Evolutionary conservation across 2,797 vertebrate species (phyloP).

Genomic region (Enteromius mattozi): DNA sequence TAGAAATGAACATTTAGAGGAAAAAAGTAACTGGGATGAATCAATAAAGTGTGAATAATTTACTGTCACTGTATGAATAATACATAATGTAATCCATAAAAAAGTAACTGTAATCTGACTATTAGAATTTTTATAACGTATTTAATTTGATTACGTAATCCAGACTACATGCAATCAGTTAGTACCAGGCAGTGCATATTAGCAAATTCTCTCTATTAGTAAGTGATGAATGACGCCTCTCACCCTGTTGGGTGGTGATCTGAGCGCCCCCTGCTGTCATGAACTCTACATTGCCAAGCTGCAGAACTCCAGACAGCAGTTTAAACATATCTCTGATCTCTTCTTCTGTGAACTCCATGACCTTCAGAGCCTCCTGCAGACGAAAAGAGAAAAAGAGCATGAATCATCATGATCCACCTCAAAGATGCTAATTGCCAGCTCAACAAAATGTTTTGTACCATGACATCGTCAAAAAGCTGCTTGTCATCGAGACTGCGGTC

Average conservation of each 20-base stretch:
- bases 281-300: slow-evolving; percentile 91
- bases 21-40: neutral
- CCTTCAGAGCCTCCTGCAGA: slow-evolving; percentile 87
- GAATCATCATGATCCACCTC: neutral
- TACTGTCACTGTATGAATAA: neutral
- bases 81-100: neutral
- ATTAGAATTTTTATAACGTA: neutral
- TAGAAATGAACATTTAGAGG: neutral
- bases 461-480: slow-evolving; percentile 87
- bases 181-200: neutral
- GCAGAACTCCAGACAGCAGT: slow-evolving; percentile 89
- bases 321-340: slow-evolving; percentile 93
- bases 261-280: slow-evolving; percentile 94
- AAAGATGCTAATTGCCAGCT: neutral
- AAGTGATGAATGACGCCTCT: slow-evolving; percentile 22
- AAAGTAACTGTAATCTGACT: neutral
- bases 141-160: neutral
- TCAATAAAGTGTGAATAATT: neutral
- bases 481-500: slow-evolving; percentile 87
- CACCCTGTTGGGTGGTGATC: slow-evolving; percentile 90
- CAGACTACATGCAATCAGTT: neutral
- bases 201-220: neutral
- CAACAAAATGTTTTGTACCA: slow-evolving; percentile 78
- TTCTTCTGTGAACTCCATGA: slow-evolving; percentile 87
- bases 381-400: neutral